These are phyloP conservation scores for Limulus polyphemus DNA, from an alignment of 2,888 invertebrate genomes.

Conservation along the genomic window DNA sequence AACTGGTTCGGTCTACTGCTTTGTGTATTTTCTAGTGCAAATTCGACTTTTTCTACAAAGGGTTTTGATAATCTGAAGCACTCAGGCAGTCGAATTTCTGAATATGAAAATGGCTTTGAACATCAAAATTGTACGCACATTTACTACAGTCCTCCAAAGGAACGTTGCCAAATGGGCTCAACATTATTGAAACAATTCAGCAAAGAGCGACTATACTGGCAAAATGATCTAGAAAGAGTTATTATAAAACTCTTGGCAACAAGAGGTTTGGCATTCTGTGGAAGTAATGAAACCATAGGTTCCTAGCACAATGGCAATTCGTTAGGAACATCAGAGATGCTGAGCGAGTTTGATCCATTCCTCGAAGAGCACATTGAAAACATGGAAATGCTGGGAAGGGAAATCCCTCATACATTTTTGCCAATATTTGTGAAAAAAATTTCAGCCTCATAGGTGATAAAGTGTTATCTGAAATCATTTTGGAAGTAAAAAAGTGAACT, in stretches of 20 bases:
- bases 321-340: conserved; percentile 26
- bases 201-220: not conserved
- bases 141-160: too few relatives aligned
- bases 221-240: conserved; percentile 14
- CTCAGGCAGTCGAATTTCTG: too few relatives aligned
- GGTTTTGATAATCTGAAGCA: too few relatives aligned
- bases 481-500: conserved; percentile 1
- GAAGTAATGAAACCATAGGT: not conserved
- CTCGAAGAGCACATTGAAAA: conserved; percentile 27
- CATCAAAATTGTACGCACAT: too few relatives aligned
- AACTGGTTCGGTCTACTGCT: too few relatives aligned
- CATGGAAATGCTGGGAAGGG: conserved; percentile 30
- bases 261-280: too few relatives aligned
- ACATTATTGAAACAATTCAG: too few relatives aligned
- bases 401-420: conserved; percentile 28
- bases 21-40: too few relatives aligned
- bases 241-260: too few relatives aligned
- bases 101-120: too few relatives aligned
- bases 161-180: too few relatives aligned
- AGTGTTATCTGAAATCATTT: not conserved
- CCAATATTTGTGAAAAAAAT: conserved; percentile 32
- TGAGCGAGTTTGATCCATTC: conserved; percentile 32
- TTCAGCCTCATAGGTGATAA: conserved; percentile 10
- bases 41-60: too few relatives aligned
- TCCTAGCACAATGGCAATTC: conserved; percentile 30